A percentile compares a stretch with the other conserved stretches of the same genome.
These are phyloP conservation scores for Aselliscus stoliczkanus DNA, from an alignment of 2,797 vertebrate genomes.

Conservation along the genomic window DNA sequence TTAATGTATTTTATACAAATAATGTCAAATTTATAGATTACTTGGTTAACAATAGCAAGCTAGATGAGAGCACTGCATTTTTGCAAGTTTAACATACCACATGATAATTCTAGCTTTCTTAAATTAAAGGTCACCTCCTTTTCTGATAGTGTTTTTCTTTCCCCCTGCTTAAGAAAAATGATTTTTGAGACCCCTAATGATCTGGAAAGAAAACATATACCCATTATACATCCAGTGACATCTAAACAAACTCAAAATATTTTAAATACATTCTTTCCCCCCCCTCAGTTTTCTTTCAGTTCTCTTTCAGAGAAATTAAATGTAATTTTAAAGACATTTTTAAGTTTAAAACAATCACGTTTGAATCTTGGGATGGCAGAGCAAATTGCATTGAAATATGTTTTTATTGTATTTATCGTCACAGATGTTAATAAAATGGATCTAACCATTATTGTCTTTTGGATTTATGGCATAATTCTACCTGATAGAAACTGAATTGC, in stretches of 20 bases:
- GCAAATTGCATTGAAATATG: constrained; percentile 62
- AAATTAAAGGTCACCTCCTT: constrained; percentile 65
- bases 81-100: constrained; percentile 50
- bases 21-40: constrained; percentile 57
- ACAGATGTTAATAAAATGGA: constrained; percentile 44
- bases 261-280: constrained; percentile 41
- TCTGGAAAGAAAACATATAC: constrained; percentile 51
- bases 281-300: not conserved
- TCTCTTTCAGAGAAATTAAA: constrained; percentile 36
- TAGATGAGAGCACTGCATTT: constrained; percentile 63
- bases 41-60: constrained; percentile 46
- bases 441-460: constrained; percentile 39
- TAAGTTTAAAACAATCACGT: constrained; percentile 57
- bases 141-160: not conserved
- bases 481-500: constrained; percentile 35
- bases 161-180: constrained; percentile 58
- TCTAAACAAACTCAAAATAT: constrained; percentile 58
- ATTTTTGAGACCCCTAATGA: constrained; percentile 44
- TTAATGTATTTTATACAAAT: constrained; percentile 73
- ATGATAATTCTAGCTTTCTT: constrained; percentile 64
- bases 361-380: constrained; percentile 22
- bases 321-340: not conserved
- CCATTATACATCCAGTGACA: constrained; percentile 22
- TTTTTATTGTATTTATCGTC: constrained; percentile 64
- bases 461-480: constrained; percentile 56